phyloP scores from a whole-genome alignment of 2,797 vertebrate species.

The Halcyon badia region DNA sequence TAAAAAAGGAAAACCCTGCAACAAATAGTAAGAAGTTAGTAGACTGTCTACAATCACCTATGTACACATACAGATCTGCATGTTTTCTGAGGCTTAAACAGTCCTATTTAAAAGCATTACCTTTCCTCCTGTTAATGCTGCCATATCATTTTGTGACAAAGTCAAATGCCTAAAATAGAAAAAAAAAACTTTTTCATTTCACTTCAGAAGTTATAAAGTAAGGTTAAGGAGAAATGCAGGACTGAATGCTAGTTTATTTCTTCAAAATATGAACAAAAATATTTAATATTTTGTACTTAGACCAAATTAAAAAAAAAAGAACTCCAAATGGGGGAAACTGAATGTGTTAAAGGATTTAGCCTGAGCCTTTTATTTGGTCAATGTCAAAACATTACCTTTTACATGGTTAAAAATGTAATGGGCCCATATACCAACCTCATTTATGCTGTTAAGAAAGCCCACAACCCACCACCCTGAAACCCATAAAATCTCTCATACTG shows the following conservation, averaged over 20 bases:
- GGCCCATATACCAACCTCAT: not conserved
- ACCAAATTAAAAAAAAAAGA: not conserved
- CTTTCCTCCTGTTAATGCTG: conserved; percentile 96
- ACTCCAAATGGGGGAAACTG: not conserved
- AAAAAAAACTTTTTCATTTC: not conserved
- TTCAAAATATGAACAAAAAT: not conserved
- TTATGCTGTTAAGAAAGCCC: not conserved
- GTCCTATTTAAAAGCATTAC: conserved; percentile 65
- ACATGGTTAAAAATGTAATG: not conserved
- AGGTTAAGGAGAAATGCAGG: not conserved
- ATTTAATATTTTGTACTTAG: not conserved
- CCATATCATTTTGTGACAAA: conserved; percentile 98
- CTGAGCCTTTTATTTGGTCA: not conserved
- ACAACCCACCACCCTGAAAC: fast-evolving
- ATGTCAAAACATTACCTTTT: not conserved
- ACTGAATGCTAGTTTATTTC: not conserved
- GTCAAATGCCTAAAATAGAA: conserved; percentile 91
- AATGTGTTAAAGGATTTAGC: not conserved
- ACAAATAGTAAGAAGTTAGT: conserved; percentile 37
- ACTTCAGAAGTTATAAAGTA: not conserved
- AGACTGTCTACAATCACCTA: not conserved
- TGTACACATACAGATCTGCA: not conserved
- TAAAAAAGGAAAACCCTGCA: conserved; percentile 95
- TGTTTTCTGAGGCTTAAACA: not conserved
- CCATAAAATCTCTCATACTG: not conserved